phyloP scores from a whole-genome alignment of 2,797 vertebrate genomes.

The Potorous gilbertii region DNA sequence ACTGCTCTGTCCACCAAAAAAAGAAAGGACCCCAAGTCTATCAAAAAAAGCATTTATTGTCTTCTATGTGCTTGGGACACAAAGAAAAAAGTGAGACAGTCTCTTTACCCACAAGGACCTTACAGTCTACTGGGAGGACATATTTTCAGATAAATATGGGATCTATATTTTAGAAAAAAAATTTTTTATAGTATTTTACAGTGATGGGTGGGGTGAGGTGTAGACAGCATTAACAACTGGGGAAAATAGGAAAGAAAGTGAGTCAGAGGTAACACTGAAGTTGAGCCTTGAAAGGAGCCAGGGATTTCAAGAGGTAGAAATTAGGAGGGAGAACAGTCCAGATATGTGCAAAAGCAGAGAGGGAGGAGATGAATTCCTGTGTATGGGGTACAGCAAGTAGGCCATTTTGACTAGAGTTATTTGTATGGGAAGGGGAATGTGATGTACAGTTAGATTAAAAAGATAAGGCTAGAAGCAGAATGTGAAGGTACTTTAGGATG shows the following conservation, averaged over 20 bases:
- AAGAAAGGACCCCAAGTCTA: neutral
- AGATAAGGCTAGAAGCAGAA: neutral
- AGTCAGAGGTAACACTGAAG: neutral
- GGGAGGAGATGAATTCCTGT: neutral
- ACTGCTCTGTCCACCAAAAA: neutral
- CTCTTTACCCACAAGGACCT: neutral
- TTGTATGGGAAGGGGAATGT: neutral
- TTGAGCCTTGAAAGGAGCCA: neutral
- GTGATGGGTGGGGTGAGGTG: neutral
- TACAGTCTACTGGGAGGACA: neutral
- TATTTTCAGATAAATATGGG: neutral
- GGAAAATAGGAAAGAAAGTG: neutral
- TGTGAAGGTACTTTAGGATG: too few species aligned
- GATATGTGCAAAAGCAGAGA: neutral
- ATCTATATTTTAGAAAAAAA: too few species aligned
- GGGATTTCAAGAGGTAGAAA: neutral
- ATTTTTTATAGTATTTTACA: neutral
- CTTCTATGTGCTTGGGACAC: neutral
- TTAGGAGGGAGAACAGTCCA: neutral
- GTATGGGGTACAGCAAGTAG: neutral
- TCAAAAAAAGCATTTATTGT: neutral
- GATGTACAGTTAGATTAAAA: neutral
- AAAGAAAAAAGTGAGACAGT: neutral
- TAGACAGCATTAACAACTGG: neutral
- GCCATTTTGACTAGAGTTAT: neutral